Base-by-base conservation (phyloP, 1,140 invertebrate genomes). In the Zaprionus gabonicus region DNA sequence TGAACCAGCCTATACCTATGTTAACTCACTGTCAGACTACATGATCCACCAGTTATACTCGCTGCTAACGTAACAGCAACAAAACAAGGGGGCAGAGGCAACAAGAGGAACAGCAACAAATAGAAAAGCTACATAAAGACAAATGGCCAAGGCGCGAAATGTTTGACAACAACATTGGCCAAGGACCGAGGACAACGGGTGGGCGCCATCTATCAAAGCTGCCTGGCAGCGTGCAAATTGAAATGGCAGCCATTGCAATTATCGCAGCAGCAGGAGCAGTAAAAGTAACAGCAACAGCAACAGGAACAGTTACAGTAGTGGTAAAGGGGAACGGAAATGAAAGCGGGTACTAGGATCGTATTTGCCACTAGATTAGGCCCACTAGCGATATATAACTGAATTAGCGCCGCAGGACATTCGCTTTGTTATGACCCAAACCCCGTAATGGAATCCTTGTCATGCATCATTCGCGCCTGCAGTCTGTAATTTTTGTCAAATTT, bases 121-220 rank as follows among this genome's bases (percentile, higher is more conserved):
- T 57, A 13, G 34, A 60, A 60, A 17, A 41, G 65, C 57, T 36
- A 57, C 69, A 65, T 36, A 75, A 82, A 88, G 81, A 88, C 78
- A 87, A 87, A 87, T 87, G 84, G 78, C 81, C 81, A 88, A 88
- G 81, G 78, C 84, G 84, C 84, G 81, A 87, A 87, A 65, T 87
- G 81, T 85, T 85, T 85, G 78, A 78, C 84, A 84, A 83, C 68
- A 81, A 23, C 58, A 73, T 15, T 53, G 81, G 25, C 53, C 36
- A n/a, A n/a, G 36, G 28, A 62, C 2, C 20, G n/a, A 23, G 60
- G 53, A 53, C 60, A 59, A 44, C 55, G 73, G 69, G 68, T 68
- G 51, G 82, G 55, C 57, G 69, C 25, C 82, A 86, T 86, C 82
- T 78, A 87, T 86, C 82, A 86, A 80, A 77, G 83, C 25, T 49